Base-by-base conservation (phyloP, 92 coral and sea anemone genomes). In the Parazoanthus atlanticus region DNA sequence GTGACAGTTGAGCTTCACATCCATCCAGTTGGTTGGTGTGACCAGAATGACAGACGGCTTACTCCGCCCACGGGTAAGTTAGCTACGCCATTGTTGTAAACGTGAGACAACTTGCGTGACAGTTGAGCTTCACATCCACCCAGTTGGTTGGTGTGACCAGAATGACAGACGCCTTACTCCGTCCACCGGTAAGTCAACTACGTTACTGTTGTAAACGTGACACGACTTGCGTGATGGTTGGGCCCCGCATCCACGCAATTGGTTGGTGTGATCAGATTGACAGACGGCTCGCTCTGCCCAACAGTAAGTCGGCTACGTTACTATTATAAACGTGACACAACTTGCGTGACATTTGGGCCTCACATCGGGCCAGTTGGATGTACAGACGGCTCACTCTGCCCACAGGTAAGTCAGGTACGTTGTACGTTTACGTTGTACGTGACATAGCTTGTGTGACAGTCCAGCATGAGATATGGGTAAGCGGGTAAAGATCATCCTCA, bases 41-140 rank as follows among this genome's bases (percentile, higher is more conserved):
- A 83, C 25, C 88, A 92, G 15, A 86, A 94, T 21, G 95, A 95
- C 13, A 89, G 92, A 81, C 87, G 93, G 58, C 98, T 94, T 5
- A 94, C 94, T 82, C 95, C 98, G 16, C 95, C 98, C 30, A 94
- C 92, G 23, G 98, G 98, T 94, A 67, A 74, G 91, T 41, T 6
- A 43, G 2, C 36, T 43, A 10, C 58, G 74, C 10, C 64, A 61
- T 30, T 36, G 25, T 82, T 36, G 38, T 34, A 54, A 19, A 8
- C 34, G 83, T 79, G 67, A 79, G 69, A 31, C 2, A 56, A 13
- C 26, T 52, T 49, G 66, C n/a, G 69, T 46, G 67, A 52, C 36
- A 46, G 11, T 32, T 74, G 21, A 46, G 41, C 28, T 92, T 12
- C 86, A 90, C 73, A 90, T 92, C 16, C 91, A 82, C 81, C 94